These are phyloP conservation scores for Nasonovia ribisnigri DNA, from an alignment of 2,888 invertebrate species.

Conservation along the genomic window DNA sequence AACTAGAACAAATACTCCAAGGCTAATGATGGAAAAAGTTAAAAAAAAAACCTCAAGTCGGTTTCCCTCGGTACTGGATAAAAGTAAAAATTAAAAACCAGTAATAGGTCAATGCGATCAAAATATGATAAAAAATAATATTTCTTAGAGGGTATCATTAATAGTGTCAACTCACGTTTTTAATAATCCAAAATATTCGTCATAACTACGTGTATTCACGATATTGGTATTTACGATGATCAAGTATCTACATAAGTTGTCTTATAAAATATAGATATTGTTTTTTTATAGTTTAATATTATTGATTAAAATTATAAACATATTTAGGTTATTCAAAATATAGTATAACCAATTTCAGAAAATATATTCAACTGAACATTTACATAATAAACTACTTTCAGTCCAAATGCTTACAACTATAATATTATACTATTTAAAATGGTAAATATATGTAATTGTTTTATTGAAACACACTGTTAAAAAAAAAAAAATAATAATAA, in stretches of 20 bases:
- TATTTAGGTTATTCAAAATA: not conserved
- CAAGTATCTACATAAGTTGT: not conserved
- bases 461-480: not conserved
- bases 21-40: not conserved
- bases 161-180: not conserved
- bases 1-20: not conserved
- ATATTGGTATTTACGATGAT: not conserved
- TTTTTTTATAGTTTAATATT: not conserved
- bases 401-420: not conserved
- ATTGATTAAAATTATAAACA: not conserved
- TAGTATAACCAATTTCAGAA: not conserved
- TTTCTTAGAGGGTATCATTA: not conserved
- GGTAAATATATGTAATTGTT: not conserved
- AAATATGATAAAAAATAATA: too few species aligned
- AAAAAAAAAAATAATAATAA: not conserved
- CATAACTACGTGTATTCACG: not conserved
- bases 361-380: not conserved
- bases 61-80: not conserved
- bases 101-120: too few species aligned
- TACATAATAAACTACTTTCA: not conserved
- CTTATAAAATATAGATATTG: not conserved
- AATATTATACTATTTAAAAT: not conserved
- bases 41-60: not conserved
- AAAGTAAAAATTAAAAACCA: too few species aligned
- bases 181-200: not conserved